Evolutionary conservation across 2,797 vertebrate genomes (phyloP).

Genomic region (Remorina albescens): DNA sequence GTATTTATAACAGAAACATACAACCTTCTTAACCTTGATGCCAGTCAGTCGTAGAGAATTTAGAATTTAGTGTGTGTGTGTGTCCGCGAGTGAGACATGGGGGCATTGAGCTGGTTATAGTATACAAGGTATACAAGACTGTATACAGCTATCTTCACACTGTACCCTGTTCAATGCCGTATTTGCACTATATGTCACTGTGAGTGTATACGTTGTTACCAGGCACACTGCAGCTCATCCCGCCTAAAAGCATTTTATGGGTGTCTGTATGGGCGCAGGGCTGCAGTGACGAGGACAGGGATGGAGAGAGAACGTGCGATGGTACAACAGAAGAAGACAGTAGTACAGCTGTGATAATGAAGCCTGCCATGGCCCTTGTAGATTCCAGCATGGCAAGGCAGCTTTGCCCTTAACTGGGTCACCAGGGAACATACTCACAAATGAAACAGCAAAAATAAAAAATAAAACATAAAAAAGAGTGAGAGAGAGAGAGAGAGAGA

Average conservation of each 20-base stretch:
- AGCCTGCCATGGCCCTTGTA: constrained; percentile 50
- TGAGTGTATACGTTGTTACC: constrained; percentile 48
- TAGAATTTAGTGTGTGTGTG: constrained; percentile 40
- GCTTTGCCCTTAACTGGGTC: constrained; percentile 83
- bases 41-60: constrained; percentile 27
- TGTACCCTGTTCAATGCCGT: constrained; percentile 50
- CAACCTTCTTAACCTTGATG: constrained; percentile 42
- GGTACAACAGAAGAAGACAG: constrained; percentile 33
- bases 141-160: constrained; percentile 41
- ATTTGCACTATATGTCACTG: constrained; percentile 54
- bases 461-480: constrained; percentile 14
- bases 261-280: constrained; percentile 74
- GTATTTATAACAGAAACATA: constrained; percentile 44
- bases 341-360: constrained; percentile 30
- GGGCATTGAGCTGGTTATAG: constrained; percentile 33
- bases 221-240: constrained; percentile 75
- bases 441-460: constrained; percentile 71
- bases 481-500: constrained; percentile 12
- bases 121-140: constrained; percentile 34
- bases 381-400: constrained; percentile 54
- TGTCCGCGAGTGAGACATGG: background rate
- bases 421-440: constrained; percentile 72
- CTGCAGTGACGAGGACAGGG: constrained; percentile 72
- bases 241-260: constrained; percentile 78
- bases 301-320: constrained; percentile 48